Percentiles rank a stretch among this genome's conserved stretches.
Conservation (phyloP, 1,140 invertebrate genomes). For the Bombus pyrosoma region DNA sequence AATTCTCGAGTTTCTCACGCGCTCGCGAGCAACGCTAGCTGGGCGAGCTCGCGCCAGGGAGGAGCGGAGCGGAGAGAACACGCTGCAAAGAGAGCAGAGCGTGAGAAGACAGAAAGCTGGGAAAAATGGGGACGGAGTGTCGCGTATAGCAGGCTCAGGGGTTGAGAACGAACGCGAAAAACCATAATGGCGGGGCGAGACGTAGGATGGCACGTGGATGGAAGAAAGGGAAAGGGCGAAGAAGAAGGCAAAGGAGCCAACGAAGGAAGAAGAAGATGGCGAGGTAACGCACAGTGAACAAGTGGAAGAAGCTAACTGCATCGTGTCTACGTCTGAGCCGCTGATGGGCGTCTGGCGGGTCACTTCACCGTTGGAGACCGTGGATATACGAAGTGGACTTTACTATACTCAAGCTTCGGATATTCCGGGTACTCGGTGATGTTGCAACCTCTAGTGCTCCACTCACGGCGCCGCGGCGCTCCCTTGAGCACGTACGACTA, state of each 20-base stretch:
- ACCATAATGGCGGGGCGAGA: not conserved
- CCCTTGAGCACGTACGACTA: slow-evolving; percentile 67
- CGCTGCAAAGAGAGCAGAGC: not conserved
- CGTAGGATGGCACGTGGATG: no score
- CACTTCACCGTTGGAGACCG: slow-evolving; percentile 76
- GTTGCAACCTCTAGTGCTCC: slow-evolving; percentile 48
- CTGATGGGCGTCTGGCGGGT: slow-evolving; percentile 78
- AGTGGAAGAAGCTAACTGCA: slow-evolving; percentile 38
- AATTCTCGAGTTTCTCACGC: slow-evolving; percentile 5
- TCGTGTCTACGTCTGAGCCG: slow-evolving; percentile 66
- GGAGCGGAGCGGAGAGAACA: not conserved
- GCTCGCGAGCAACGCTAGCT: no score
- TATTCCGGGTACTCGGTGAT: slow-evolving; percentile 49
- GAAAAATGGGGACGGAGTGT: not conserved
- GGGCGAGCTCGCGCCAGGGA: not conserved
- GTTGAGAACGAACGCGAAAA: not conserved
- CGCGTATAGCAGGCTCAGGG: no score
- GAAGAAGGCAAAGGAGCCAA: not conserved
- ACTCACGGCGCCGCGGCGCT: slow-evolving; percentile 32
- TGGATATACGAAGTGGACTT: slow-evolving; percentile 62
- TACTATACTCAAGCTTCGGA: slow-evolving; percentile 48
- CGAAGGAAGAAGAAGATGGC: not conserved
- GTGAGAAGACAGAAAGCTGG: not conserved
- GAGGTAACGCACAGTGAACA: not conserved
- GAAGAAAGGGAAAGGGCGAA: not conserved